Evolutionary conservation across 2,888 invertebrate genomes (phyloP), one percentile per base, ranked within the genome.

Genomic region (Agriopis leucophaearia): DNA sequence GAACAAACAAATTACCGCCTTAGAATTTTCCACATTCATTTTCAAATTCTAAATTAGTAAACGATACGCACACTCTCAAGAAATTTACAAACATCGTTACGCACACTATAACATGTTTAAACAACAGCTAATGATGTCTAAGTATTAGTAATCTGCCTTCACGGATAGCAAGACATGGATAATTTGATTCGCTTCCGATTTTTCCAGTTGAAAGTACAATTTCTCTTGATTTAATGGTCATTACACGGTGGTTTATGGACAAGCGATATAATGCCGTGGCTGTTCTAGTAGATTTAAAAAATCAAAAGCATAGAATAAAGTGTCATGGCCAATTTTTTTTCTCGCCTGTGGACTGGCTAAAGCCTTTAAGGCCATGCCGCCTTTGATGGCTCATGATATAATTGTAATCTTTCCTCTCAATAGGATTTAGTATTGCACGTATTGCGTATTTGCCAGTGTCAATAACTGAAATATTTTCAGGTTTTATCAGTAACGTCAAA

Each of bases 201-300:
- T 87, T 87, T 85, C 86, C 83, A 81, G 76, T 73, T 71, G 87
- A 87, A 88, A 88, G 87, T 87, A 78, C 77, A 83, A 84, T 89
- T 87, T 88, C 87, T 83, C 87, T 84, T 80, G 75, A 83, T 72
- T 55, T 64, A 58, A 52, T 60, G 65, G 68, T 82, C 63, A 72
- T 74, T 75, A 70, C 36, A 62, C 51, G 56, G 63, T 48, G 56
- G 59, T 35, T 13, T 69, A 69, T 61, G 64, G 51, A 51, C 8
- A 35, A 27, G 8, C 35, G 35, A 35, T n/a, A 27, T 27, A 27
- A 48, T 50, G 13, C 13, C 50, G 50, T 12, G 13, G 12, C 9
- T 8, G 7, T 50, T 50, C 5, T 13, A 13, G 10, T 27, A 27
- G 27, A 27, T 27, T 27, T 27, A 3, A 27, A 27, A 27, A 5